Percentiles rank a stretch among this genome's conserved stretches.
These are phyloP conservation scores for Nyctalus aviator DNA, from an alignment of 2,797 vertebrate genomes.

Conservation along the genomic window DNA sequence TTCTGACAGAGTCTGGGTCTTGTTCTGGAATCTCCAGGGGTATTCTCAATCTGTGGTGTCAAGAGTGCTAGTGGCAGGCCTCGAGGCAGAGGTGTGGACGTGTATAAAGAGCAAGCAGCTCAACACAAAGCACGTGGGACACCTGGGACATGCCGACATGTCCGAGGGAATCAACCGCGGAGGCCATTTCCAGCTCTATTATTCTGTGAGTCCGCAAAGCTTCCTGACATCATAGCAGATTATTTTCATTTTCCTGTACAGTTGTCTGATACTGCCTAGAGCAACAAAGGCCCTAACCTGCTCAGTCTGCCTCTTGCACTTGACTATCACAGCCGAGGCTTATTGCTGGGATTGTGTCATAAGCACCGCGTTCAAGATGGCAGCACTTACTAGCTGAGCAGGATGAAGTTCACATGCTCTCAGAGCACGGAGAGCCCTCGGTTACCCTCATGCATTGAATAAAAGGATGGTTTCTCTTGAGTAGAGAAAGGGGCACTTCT, in stretches of 20 bases:
- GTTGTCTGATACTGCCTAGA: constrained; percentile 20
- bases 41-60: not conserved
- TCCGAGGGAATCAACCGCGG: not conserved
- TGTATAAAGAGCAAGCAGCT: not conserved
- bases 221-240: constrained; percentile 49
- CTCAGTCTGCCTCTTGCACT: constrained; percentile 20
- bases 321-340: constrained; percentile 1
- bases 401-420: not conserved
- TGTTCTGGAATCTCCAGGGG: not conserved
- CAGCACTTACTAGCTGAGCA: not conserved
- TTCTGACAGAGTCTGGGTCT: constrained; percentile 2
- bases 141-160: not conserved
- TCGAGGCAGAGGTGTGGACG: constrained; percentile 16
- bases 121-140: not conserved
- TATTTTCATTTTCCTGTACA: constrained; percentile 54
- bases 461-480: not conserved
- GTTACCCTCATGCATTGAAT: not conserved
- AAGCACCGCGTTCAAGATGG: not conserved
- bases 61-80: constrained; percentile 28
- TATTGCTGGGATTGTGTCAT: not conserved
- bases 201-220: constrained; percentile 5
- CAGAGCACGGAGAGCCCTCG: not conserved
- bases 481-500: not conserved
- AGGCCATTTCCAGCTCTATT: constrained; percentile 34
- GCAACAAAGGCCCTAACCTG: not conserved